Conservation (phyloP, 1,140 invertebrate species). For the Ostrea denselamellosa region DNA sequence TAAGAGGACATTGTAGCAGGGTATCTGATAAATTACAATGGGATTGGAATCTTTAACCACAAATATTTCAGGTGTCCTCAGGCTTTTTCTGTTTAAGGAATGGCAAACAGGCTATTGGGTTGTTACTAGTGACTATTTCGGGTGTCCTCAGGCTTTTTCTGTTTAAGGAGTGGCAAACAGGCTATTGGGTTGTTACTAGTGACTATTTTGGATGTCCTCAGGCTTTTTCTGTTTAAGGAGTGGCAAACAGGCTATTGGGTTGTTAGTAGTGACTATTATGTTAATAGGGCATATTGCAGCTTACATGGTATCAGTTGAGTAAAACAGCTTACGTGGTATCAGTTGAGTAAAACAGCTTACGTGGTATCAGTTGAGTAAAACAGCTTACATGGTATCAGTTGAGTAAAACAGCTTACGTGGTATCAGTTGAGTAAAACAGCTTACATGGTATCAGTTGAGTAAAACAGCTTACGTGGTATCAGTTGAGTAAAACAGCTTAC, state of each 20-base stretch:
- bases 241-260: not conserved
- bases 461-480: too few species aligned
- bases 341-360: too few species aligned
- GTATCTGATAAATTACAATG: not conserved
- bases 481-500: too few species aligned
- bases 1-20: not conserved
- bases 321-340: too few species aligned
- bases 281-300: too few species aligned
- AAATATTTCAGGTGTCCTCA: not conserved
- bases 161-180: not conserved
- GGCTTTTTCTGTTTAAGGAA: not conserved
- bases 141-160: not conserved
- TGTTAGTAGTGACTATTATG: not conserved
- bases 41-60: not conserved
- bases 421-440: too few species aligned
- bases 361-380: too few species aligned
- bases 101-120: not conserved
- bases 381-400: too few species aligned
- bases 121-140: not conserved
- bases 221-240: not conserved
- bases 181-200: too few species aligned
- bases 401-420: too few species aligned
- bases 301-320: too few species aligned
- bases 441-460: too few species aligned
- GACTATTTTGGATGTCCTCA: not conserved